phyloP scores from a whole-genome alignment of 2,888 invertebrate species.

The Agrochola lota region DNA sequence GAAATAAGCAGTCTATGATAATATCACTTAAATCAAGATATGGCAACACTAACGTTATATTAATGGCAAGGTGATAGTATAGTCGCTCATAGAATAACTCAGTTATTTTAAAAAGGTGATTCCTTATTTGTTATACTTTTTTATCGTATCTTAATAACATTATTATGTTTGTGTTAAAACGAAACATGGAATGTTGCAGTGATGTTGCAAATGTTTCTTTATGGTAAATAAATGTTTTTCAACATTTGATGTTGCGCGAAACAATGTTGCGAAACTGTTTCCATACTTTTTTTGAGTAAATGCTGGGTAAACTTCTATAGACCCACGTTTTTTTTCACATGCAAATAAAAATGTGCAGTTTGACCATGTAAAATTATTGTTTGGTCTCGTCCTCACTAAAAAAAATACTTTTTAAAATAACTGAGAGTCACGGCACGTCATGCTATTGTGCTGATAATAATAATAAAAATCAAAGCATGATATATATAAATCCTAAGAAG shows the following conservation, averaged over 20 bases:
- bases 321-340: not conserved
- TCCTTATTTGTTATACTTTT: too few relatives aligned
- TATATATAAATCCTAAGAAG: conserved; percentile 2
- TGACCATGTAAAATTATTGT: not conserved
- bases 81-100: conserved; percentile 32
- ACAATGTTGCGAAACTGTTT: not conserved
- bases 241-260: not conserved
- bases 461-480: conserved; percentile 25
- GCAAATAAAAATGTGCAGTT: not conserved
- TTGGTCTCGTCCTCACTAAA: not conserved
- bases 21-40: conserved; percentile 79
- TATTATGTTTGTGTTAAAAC: not conserved
- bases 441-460: conserved; percentile 41
- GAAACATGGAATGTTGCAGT: not conserved
- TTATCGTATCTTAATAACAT: too few relatives aligned
- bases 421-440: conserved; percentile 25
- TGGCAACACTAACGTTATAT: conserved; percentile 70
- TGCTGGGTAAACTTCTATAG: not conserved
- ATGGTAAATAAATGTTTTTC: not conserved
- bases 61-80: conserved; percentile 62
- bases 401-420: conserved; percentile 22
- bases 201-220: not conserved
- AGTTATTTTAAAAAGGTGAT: conserved; percentile 30
- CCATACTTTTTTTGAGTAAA: not conserved
- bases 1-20: conserved; percentile 81